Percentiles rank a stretch among this genome's conserved stretches.
Conservation (phyloP, 2,888 invertebrate species). For the Ectobius pallidus region DNA sequence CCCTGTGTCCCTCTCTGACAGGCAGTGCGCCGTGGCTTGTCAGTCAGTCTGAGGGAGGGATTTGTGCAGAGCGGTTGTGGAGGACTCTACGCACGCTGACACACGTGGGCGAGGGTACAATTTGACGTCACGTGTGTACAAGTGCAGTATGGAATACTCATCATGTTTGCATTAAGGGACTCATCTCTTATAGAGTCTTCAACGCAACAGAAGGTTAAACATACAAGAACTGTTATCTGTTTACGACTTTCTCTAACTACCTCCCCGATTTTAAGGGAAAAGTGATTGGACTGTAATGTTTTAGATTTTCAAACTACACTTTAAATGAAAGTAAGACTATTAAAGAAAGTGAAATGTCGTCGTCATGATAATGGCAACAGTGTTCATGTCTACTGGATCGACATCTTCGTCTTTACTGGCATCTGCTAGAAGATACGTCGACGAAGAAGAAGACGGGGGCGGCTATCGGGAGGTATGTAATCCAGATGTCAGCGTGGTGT, state of each 20-base stretch:
- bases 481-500: background rate
- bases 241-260: background rate
- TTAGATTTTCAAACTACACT: no score
- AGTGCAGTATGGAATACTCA: constrained; percentile 12
- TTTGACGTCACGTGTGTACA: constrained; percentile 28
- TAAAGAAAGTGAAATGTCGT: constrained; percentile 8
- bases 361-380: background rate
- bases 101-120: constrained; percentile 27
- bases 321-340: background rate
- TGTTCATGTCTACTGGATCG: background rate
- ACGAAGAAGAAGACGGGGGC: background rate
- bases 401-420: background rate
- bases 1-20: background rate
- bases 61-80: constrained; percentile 26
- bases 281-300: background rate
- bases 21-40: constrained; percentile 12
- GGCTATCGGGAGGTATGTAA: constrained; percentile 15
- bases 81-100: constrained; percentile 11
- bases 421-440: constrained; percentile 5
- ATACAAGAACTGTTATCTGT: background rate
- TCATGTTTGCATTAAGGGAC: constrained; percentile 1
- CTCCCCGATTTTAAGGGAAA: background rate
- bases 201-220: background rate
- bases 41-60: constrained; percentile 36
- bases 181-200: background rate